Conservation (phyloP, 2,888 invertebrate genomes). For the Phasia obesa region DNA sequence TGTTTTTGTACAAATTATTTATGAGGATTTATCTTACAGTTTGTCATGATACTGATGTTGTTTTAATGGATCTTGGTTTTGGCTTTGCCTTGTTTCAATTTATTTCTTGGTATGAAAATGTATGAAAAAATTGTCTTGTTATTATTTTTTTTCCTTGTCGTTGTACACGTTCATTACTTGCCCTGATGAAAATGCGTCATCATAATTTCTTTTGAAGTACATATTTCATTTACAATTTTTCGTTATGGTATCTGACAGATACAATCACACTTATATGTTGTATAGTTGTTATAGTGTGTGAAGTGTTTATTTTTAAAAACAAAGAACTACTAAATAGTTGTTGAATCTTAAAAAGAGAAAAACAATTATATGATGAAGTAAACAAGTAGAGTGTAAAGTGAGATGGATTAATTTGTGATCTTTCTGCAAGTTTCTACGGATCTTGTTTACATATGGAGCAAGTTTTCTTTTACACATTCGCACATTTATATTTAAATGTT, state of each 20-base stretch:
- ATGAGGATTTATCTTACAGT: conserved; percentile 36
- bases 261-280: conserved; percentile 59
- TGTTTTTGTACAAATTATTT: not conserved
- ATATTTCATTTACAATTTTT: conserved; percentile 54
- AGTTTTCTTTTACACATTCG: not conserved
- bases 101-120: not conserved
- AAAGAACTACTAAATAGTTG: conserved; percentile 45
- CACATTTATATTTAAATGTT: not conserved
- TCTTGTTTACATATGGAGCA: conserved; percentile 29
- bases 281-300: not conserved
- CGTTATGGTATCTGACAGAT: conserved; percentile 68
- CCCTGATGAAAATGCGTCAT: conserved; percentile 68
- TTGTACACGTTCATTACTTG: conserved; percentile 25
- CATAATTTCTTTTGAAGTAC: conserved; percentile 71
- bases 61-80: conserved; percentile 54
- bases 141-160: conserved; percentile 17
- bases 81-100: not conserved
- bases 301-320: conserved; percentile 59
- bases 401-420: conserved; percentile 46
- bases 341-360: conserved; percentile 15
- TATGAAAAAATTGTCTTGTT: not conserved
- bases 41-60: conserved; percentile 58
- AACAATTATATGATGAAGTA: conserved; percentile 4
- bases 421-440: conserved; percentile 23
- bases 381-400: conserved; percentile 53